These are phyloP conservation scores for Ammodytes marinus DNA, from an alignment of 2,113 vertebrate species.

Conservation along the genomic window DNA sequence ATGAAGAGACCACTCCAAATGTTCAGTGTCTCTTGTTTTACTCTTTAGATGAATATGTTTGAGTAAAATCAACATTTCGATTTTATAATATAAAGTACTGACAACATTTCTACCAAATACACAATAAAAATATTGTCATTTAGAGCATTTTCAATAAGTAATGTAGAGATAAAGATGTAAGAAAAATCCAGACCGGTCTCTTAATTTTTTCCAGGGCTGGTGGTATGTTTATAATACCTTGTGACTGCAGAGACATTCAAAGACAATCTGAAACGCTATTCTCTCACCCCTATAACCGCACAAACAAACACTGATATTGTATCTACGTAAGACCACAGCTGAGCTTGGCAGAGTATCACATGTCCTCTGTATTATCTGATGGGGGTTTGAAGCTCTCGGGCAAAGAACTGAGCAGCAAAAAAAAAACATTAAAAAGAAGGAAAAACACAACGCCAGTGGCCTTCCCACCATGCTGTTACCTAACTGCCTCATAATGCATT, in stretches of 20 bases:
- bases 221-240: too few relatives aligned
- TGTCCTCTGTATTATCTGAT: not conserved
- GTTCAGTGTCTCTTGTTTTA: too few relatives aligned
- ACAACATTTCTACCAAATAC: too few relatives aligned
- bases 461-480: conserved; percentile 48
- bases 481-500: conserved; percentile 50
- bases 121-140: too few relatives aligned
- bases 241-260: not conserved
- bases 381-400: not conserved
- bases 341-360: not conserved
- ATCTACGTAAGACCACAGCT: not conserved
- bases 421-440: not conserved
- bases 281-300: not conserved
- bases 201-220: too few relatives aligned
- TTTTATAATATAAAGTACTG: too few relatives aligned
- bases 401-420: not conserved
- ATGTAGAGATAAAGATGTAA: too few relatives aligned
- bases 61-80: too few relatives aligned
- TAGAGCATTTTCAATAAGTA: too few relatives aligned
- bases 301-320: not conserved
- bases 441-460: not conserved
- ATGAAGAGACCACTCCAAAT: too few relatives aligned
- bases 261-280: not conserved
- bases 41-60: too few relatives aligned
- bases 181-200: too few relatives aligned